A percentile compares a stretch with the other conserved stretches of the same genome.
Conservation (phyloP, 2,113 vertebrate genomes). For the Silurus meridionalis region DNA sequence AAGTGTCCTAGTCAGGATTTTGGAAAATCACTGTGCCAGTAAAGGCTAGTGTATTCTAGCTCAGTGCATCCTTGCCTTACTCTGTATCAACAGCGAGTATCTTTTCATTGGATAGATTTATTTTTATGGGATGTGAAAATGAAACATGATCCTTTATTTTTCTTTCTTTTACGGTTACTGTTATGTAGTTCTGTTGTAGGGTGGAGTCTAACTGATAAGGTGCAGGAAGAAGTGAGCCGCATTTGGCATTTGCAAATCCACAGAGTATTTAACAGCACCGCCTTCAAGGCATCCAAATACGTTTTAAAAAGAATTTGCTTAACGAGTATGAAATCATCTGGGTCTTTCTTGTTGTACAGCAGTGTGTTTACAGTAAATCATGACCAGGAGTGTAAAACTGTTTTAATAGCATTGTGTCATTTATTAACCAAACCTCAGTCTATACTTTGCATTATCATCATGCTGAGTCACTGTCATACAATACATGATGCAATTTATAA, state of each 20-base stretch:
- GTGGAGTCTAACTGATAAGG: neutral
- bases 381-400: neutral
- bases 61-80: neutral
- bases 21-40: neutral
- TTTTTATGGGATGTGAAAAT: neutral
- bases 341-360: neutral
- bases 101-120: too few species aligned
- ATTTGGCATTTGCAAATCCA: neutral
- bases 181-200: neutral
- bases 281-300: neutral
- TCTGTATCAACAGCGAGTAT: too few species aligned
- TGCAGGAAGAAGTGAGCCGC: neutral
- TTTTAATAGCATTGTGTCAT: neutral
- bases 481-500: slow-evolving; percentile 29
- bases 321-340: neutral
- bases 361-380: neutral
- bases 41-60: neutral
- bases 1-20: neutral
- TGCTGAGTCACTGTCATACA: slow-evolving; percentile 43
- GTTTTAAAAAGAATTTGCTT: neutral
- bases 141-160: neutral
- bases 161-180: neutral
- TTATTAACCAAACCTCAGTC: neutral
- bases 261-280: neutral
- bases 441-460: neutral